Base-by-base conservation (phyloP, 2,888 invertebrate species). In the Spodoptera picta region DNA sequence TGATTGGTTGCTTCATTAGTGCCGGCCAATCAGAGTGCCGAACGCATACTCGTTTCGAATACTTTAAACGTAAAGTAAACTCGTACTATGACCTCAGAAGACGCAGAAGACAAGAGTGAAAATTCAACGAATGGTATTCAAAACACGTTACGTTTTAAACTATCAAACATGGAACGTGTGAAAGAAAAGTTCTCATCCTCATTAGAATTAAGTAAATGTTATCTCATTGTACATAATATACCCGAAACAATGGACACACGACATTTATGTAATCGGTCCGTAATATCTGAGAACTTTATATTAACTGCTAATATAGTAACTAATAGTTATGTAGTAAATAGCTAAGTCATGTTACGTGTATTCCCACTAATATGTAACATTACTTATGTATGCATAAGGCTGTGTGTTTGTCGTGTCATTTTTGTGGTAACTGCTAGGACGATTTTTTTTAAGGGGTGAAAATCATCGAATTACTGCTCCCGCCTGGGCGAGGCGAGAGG, bases 221-320 rank as follows among this genome's bases (percentile, higher is more conserved):
- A 92, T 92, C 89, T 91, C 87, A 91, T 91, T 92, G 87, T 75
- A 83, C 87, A 83, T 87, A 87, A 91, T 87, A 83, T 77, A 69
- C 61, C 81, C 84, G 83, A 87, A 87, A 92, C 92, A 93, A 92
- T 90, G 90, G 87, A 85, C 83, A 84, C 79, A 70, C 49, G 48
- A 49, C 44, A 53, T 55, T 77, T 67, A 83, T 67, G 78, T 70
- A 83, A 85, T 58, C 24, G 6, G 44, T 59, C 62, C 73, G 80
- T 85, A 86, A 84, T 73, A 76, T 69, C 75, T 80, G 79, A 86
- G 85, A 77, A 86, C 84, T 73, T 62, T 46, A 55, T 74, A 78
- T 77, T 64, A 79, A 57, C 60, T 44, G 60, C 42, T 70, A 76
- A 78, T 73, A 68, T 53, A 68, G 57, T 64, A 80, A 36, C 36